Evolutionary conservation across 2,888 invertebrate genomes (phyloP).

Genomic region (Zonitis immaculata): DNA sequence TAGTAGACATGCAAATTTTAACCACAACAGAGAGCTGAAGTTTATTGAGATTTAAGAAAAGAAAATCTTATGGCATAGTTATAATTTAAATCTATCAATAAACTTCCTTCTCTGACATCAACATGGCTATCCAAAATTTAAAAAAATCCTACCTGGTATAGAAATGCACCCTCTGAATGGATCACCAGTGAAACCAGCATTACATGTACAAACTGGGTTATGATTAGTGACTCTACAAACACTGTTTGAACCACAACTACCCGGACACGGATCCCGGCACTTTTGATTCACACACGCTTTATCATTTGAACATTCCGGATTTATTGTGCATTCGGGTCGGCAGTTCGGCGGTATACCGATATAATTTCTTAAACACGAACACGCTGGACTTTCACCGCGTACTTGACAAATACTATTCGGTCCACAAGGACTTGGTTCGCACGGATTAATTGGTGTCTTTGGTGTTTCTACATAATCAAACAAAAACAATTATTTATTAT

Average conservation of each 20-base stretch:
- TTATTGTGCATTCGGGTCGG: constrained; percentile 67
- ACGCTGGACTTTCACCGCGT: constrained; percentile 59
- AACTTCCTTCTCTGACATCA: too few relatives aligned
- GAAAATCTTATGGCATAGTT: too few relatives aligned
- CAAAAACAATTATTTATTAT: too few relatives aligned
- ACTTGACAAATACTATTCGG: constrained; percentile 66
- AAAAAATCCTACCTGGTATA: constrained; percentile 62
- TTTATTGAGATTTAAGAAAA: too few relatives aligned
- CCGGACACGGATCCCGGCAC: constrained; percentile 70
- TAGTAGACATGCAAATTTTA: constrained; percentile 26
- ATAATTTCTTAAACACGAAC: constrained; percentile 60
- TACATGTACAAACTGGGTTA: constrained; percentile 75
- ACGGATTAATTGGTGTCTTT: constrained; percentile 61
- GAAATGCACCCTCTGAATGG: constrained; percentile 62
- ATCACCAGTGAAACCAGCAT: constrained; percentile 63
- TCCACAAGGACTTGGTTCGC: constrained; percentile 64
- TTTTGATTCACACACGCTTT: constrained; percentile 68
- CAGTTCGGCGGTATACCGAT: constrained; percentile 69
- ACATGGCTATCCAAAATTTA: too few relatives aligned
- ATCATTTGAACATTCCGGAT: constrained; percentile 63
- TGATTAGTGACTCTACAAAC: constrained; percentile 78
- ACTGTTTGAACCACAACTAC: constrained; percentile 68
- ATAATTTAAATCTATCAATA: too few relatives aligned
- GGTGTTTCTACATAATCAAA: constrained; percentile 6
- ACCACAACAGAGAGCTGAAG: neutral